Percentiles rank a stretch among this genome's conserved stretches.
phyloP scores from a whole-genome alignment of 1,140 invertebrate species.

The Sinella curviseta region DNA sequence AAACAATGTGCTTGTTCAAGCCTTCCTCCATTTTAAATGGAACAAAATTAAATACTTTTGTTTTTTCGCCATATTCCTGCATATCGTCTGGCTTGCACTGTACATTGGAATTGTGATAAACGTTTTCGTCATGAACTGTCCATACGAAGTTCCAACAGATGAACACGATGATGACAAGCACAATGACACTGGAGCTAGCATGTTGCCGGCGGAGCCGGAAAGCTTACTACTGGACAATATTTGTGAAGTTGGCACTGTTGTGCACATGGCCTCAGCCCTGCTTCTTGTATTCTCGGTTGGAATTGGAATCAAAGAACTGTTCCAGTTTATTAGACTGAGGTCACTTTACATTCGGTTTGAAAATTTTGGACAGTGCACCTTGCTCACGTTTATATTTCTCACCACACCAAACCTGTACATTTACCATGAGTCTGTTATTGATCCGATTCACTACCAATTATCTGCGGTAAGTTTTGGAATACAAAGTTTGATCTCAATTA shows the following conservation, averaged over 20 bases:
- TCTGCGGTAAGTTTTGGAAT: neutral
- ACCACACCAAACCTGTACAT: slow-evolving; percentile 21
- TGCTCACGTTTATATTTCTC: slow-evolving; percentile 23
- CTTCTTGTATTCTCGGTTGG: neutral
- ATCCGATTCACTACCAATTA: slow-evolving; percentile 6
- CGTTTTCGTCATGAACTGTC: slow-evolving; percentile 32
- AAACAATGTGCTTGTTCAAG: slow-evolving; percentile 34
- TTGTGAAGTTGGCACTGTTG: neutral
- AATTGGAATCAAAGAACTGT: slow-evolving; percentile 25
- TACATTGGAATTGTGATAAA: slow-evolving; percentile 27
- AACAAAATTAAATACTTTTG: slow-evolving; percentile 39
- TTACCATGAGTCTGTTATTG: neutral
- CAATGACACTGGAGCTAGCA: slow-evolving; percentile 18
- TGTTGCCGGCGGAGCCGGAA: neutral
- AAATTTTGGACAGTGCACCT: slow-evolving; percentile 30
- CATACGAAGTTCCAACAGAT: neutral
- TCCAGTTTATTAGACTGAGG: slow-evolving; percentile 29
- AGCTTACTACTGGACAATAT: neutral
- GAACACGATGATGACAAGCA: neutral
- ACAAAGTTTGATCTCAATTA: neutral
- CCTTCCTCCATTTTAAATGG: slow-evolving; percentile 39
- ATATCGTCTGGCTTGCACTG: slow-evolving; percentile 21
- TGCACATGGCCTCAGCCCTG: neutral
- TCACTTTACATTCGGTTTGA: slow-evolving; percentile 35
- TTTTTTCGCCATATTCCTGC: slow-evolving; percentile 32